Base-by-base conservation (phyloP, 2,797 vertebrate species). In the Siniperca undulata region DNA sequence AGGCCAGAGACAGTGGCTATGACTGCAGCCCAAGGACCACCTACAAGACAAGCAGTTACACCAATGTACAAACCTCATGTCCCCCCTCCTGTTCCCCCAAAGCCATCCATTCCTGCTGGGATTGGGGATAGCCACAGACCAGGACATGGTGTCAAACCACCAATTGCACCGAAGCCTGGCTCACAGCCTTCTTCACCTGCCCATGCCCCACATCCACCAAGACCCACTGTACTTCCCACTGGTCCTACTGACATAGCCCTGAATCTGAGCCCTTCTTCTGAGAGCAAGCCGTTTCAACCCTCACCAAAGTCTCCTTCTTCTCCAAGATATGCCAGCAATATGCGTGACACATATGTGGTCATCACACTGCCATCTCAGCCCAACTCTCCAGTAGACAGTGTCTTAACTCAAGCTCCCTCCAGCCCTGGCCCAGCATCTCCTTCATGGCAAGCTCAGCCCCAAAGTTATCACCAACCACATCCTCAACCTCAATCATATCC, bases 321-420 rank as follows among this genome's bases (percentile, higher is more conserved):
- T 83, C 95, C 96, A 59, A 98, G 97, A 88, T 93, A 97, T 94
- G 94, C 97, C 83, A 97, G 97, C 86, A 97, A 96, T 84, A 96
- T 97, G 70, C 94, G 94, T 82, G 98, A 99, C 94, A 99, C 98
- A 1, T 99, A 99, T 46, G 99, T 99, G 83, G 98, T 99, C 81
- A 99, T 99, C 87, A 99, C 99, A 17, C 94, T 99, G 87, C 99
- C 99, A 85, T 99, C 98, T 85, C 98, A 99, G 88, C 98, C 99
- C 56, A 97, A 97, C 87, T 99, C 98, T 90, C 98, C 99, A 75
- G 97, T 97, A 70, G 98, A 99, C 69, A 91, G 91, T 88, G 80
- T 98, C 84, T 94, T 91, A 89, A 96, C 96, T 86, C 97, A 97
- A 90, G 96, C 97, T 88, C 94, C 97, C 75, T 97, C 94, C 17